Evolutionary conservation across 2,113 vertebrate genomes (phyloP), one percentile per base, ranked within the genome.

Genomic region (Lophius piscatorius): DNA sequence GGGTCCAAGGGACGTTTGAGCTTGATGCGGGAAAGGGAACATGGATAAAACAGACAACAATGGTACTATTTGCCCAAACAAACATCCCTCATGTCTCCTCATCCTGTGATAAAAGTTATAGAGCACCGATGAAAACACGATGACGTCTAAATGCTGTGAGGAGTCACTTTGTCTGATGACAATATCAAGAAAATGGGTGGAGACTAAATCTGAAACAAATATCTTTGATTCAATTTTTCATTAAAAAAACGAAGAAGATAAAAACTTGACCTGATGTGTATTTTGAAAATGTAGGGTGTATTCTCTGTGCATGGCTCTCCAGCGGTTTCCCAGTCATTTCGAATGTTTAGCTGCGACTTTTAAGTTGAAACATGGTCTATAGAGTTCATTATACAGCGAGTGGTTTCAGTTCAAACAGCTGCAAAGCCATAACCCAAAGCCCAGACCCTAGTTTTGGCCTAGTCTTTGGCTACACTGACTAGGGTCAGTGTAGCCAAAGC

Each of bases 41-140:
- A 47, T 23, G 76, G 77, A 75, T 81, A 89, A 88, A 81, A 81
- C 78, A 70, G 76, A 89, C 80, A 84, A 91, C 89, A 91, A 91
- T 90, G 76, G 39, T 12, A 54, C 70, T 81, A 85, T 91, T 89
- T 87, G 74, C 84, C 22, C 78, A 83, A 68, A 56, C 83, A 86
- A 79, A 83, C 82, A 78, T 45, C 66, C 78, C 72, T 60, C 74
- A 63, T 63, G 62, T 63, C 48, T 56, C n/a, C 63, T 78, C 81
- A 81, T 87, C 88, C 86, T 86, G 84, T 90, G 84, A 80, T 90
- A 87, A 85, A 86, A 80, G 75, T 67, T 69, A 61, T 63, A 71
- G 78, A 81, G 31, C 31, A 38, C 14, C 20, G 41, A 21, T 29
- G 20, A 60, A 41, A 59, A 57, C 63, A 40, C 60, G 42, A 82